These are phyloP conservation scores for Metalampra italica DNA, from an alignment of 2,888 invertebrate genomes.

Conservation along the genomic window DNA sequence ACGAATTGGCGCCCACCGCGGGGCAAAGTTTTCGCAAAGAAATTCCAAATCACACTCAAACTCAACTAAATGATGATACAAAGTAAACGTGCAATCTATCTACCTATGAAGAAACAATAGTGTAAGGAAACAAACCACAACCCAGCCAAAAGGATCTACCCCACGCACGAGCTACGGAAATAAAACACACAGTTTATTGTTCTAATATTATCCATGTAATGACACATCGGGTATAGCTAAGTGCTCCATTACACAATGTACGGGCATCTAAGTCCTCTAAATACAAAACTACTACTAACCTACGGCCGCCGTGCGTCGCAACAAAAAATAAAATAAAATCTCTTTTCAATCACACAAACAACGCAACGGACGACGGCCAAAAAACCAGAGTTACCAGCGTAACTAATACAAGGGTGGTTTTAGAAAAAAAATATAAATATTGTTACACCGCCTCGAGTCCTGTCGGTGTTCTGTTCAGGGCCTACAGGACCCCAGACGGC, in stretches of 20 bases:
- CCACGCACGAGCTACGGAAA: conserved; percentile 56
- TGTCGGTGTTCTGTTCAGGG: neutral
- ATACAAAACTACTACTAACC: conserved; percentile 58
- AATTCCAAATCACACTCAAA: conserved; percentile 33
- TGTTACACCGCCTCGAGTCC: conserved; percentile 15
- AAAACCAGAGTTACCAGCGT: conserved; percentile 50
- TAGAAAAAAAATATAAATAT: conserved; percentile 37
- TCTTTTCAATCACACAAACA: conserved; percentile 12
- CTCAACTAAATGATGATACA: conserved; percentile 18
- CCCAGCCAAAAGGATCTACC: conserved; percentile 50
- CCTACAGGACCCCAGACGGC: conserved; percentile 21
- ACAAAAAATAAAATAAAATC: conserved; percentile 18
- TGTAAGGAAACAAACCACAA: conserved; percentile 28
- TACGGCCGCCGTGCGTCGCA: conserved; percentile 45
- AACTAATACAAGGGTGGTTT: conserved; percentile 50
- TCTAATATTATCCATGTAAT: conserved; percentile 76
- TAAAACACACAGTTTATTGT: conserved; percentile 71
- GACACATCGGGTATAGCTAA: conserved; percentile 67
- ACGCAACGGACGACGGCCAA: conserved; percentile 34
- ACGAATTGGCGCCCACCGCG: conserved; percentile 39
- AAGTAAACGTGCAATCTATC: conserved; percentile 43
- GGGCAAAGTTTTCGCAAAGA: conserved; percentile 25
- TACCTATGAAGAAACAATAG: conserved; percentile 28
- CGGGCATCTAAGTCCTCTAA: conserved; percentile 64
- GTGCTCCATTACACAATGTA: conserved; percentile 67